Evolutionary conservation across 2,888 invertebrate species (phyloP).

Genomic region (Drosophila mayaguana): DNA sequence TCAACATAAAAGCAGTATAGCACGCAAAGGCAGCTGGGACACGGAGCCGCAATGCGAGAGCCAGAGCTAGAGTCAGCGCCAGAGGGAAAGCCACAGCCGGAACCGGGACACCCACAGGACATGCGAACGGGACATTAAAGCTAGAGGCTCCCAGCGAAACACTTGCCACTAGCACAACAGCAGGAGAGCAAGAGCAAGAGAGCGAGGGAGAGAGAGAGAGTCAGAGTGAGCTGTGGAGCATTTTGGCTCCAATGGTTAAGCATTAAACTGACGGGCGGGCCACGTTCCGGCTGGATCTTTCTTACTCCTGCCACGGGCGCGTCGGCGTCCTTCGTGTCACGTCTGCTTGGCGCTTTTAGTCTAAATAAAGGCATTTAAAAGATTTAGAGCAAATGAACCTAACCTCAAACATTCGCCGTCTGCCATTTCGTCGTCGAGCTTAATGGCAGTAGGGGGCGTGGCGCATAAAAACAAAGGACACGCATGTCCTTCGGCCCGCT

Average conservation of each 20-base stretch:
- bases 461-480: constrained; percentile 79
- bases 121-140: constrained; percentile 79
- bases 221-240: neutral
- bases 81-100: constrained; percentile 18
- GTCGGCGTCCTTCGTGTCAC: constrained; percentile 49
- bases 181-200: neutral
- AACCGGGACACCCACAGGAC: constrained; percentile 53
- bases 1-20: constrained; percentile 67
- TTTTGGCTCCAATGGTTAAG: constrained; percentile 37
- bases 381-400: constrained; percentile 82
- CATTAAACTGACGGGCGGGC: constrained; percentile 73
- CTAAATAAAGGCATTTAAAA: constrained; percentile 82
- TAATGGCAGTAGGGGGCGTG: constrained; percentile 66
- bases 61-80: too few species aligned
- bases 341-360: constrained; percentile 78
- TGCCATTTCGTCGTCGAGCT: constrained; percentile 65
- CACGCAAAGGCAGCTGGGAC: constrained; percentile 70
- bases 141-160: constrained; percentile 61
- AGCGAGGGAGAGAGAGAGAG: neutral
- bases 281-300: constrained; percentile 32
- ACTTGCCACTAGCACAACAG: constrained; percentile 44
- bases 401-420: constrained; percentile 75
- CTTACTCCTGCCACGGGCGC: neutral
- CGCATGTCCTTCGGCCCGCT: constrained; percentile 65
- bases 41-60: neutral